Percentiles rank a stretch among this genome's conserved stretches.
phyloP scores from a whole-genome alignment of 2,113 vertebrate genomes.

The Archilochus colubris region DNA sequence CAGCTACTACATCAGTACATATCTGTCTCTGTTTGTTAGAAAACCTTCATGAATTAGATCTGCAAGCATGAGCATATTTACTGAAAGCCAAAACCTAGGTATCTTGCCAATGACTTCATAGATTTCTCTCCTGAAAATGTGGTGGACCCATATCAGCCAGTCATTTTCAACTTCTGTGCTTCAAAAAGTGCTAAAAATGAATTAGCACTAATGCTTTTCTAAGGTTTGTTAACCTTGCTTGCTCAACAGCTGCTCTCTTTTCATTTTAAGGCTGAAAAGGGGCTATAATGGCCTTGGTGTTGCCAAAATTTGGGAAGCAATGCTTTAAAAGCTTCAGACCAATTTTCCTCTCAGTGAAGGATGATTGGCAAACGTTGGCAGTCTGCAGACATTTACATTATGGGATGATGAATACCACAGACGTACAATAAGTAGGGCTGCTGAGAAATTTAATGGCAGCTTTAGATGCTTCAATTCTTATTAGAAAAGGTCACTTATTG shows the following conservation, averaged over 20 bases:
- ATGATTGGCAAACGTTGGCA: slow-evolving; percentile 60
- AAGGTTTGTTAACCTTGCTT: slow-evolving; percentile 76
- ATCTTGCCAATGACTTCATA: slow-evolving; percentile 44
- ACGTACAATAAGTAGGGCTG: slow-evolving; percentile 54
- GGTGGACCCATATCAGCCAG: slow-evolving; percentile 21
- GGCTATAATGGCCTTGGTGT: slow-evolving; percentile 28
- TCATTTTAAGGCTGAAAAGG: slow-evolving; percentile 63
- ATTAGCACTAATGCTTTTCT: slow-evolving; percentile 58
- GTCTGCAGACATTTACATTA: slow-evolving; percentile 42
- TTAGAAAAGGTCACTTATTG: slow-evolving; percentile 79
- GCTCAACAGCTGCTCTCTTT: slow-evolving; percentile 68
- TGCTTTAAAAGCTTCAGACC: slow-evolving; percentile 31
- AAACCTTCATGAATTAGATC: slow-evolving; percentile 24
- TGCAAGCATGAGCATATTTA: slow-evolving; percentile 8
- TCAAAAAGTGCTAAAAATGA: slow-evolving; percentile 57
- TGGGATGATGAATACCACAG: slow-evolving; percentile 68
- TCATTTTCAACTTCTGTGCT: slow-evolving; percentile 52
- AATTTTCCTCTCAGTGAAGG: slow-evolving; percentile 41
- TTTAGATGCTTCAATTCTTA: slow-evolving; percentile 69
- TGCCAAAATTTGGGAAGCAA: slow-evolving; percentile 47
- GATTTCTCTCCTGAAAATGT: slow-evolving; percentile 41
- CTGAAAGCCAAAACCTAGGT: slow-evolving; percentile 33
- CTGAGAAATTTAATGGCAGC: slow-evolving; percentile 64
- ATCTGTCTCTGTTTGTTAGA: background rate
- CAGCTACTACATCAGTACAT: background rate